These are phyloP conservation scores for Synanthedon tipuliformis DNA, from an alignment of 2,888 invertebrate genomes.

Conservation along the genomic window DNA sequence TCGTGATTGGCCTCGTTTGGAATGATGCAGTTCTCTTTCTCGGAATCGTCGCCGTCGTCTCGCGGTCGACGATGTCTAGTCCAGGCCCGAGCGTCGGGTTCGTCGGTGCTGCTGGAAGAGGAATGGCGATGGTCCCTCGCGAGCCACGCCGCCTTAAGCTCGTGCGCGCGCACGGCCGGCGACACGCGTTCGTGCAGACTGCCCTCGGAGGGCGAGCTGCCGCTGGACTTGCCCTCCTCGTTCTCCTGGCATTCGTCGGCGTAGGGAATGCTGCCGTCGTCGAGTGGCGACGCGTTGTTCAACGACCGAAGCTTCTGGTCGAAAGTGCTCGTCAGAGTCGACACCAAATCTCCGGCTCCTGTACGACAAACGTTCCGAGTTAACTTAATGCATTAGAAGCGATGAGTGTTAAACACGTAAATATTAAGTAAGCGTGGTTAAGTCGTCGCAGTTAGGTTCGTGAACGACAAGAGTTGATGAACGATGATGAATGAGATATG, in stretches of 20 bases:
- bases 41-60: constrained; percentile 36
- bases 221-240: constrained; percentile 47
- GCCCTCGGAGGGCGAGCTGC: constrained; percentile 35
- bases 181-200: constrained; percentile 16
- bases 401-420: constrained; percentile 10
- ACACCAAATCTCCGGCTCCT: constrained; percentile 87
- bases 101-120: constrained; percentile 42
- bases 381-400: constrained; percentile 6
- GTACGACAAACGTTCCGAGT: constrained; percentile 31
- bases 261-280: constrained; percentile 78
- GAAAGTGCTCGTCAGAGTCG: constrained; percentile 84
- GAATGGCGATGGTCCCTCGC: constrained; percentile 51
- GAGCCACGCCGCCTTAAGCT: constrained; percentile 59
- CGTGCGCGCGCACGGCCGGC: constrained; percentile 37
- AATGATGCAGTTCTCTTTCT: constrained; percentile 46
- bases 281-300: constrained; percentile 75
- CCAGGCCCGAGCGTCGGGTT: constrained; percentile 20
- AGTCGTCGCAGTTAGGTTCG: constrained; percentile 22
- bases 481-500: constrained; percentile 18
- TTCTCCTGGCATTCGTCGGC: constrained; percentile 77
- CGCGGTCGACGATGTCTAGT: background rate
- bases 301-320: constrained; percentile 84
- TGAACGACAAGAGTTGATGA: constrained; percentile 9
- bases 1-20: constrained; percentile 15
- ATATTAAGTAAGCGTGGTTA: constrained; percentile 37